A percentile compares a stretch with the other conserved stretches of the same genome.
Conservation (phyloP, 2,888 invertebrate species). For the Melieria omissa region DNA sequence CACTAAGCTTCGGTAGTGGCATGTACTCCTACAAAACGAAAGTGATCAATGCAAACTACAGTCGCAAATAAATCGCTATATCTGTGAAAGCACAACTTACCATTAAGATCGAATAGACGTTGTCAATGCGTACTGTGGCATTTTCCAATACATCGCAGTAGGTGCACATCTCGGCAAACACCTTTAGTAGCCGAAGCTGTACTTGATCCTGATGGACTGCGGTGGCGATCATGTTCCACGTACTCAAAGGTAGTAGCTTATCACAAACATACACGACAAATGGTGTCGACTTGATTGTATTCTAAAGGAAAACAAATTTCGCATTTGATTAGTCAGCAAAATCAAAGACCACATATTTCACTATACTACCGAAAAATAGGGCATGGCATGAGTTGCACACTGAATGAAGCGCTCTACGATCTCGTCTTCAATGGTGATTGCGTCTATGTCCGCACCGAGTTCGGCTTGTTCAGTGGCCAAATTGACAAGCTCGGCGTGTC, state of each 20-base stretch:
- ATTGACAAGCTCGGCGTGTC: constrained; percentile 88
- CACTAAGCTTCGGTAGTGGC: constrained; percentile 83
- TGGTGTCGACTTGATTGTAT: constrained; percentile 85
- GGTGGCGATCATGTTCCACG: constrained; percentile 72
- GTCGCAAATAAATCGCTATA: neutral
- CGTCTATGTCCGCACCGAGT: constrained; percentile 74
- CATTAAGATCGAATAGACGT: constrained; percentile 81
- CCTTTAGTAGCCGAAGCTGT: constrained; percentile 83
- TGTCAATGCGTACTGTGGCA: constrained; percentile 77
- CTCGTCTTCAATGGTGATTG: constrained; percentile 72
- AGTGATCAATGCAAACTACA: constrained; percentile 5
- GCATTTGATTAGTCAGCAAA: neutral
- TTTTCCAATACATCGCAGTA: constrained; percentile 82
- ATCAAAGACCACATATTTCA: neutral
- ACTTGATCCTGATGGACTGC: constrained; percentile 73
- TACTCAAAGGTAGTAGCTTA: constrained; percentile 81
- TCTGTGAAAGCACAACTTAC: constrained; percentile 68
- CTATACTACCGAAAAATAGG: constrained; percentile 82
- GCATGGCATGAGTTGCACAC: constrained; percentile 86
- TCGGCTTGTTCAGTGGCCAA: constrained; percentile 89
- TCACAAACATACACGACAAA: constrained; percentile 88
- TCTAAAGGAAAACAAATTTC: constrained; percentile 68
- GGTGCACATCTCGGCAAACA: constrained; percentile 86
- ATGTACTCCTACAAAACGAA: constrained; percentile 77
- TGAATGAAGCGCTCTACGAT: constrained; percentile 82